Percentiles rank a stretch among this genome's conserved stretches.
Conservation (phyloP, 1,140 invertebrate species). For the Trichonephila clavipes region DNA sequence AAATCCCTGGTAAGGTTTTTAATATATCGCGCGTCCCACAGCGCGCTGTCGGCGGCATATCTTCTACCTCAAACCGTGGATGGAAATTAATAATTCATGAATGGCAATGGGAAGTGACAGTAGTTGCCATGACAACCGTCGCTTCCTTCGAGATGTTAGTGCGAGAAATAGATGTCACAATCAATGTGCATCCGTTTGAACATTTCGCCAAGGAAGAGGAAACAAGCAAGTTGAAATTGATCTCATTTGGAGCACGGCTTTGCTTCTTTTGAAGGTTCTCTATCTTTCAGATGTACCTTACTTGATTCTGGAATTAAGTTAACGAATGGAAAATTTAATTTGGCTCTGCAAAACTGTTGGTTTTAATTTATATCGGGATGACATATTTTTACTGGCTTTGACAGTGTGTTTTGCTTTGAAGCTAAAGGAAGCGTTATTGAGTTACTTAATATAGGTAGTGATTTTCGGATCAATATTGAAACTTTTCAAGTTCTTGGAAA, state of each 20-base stretch:
- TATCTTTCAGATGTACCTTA: too few relatives aligned
- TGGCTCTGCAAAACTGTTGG: too few relatives aligned
- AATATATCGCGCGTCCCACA: background rate
- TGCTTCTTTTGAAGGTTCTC: too few relatives aligned
- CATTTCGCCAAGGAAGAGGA: background rate
- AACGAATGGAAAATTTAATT: too few relatives aligned
- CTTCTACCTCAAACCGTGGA: background rate
- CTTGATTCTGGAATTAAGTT: too few relatives aligned
- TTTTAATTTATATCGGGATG: too few relatives aligned
- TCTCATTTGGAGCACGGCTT: background rate
- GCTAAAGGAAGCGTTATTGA: too few relatives aligned
- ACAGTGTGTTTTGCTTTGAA: too few relatives aligned
- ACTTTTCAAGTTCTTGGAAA: too few relatives aligned
- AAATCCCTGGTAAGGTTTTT: background rate
- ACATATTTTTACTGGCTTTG: too few relatives aligned
- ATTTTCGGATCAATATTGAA: too few relatives aligned
- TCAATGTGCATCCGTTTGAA: constrained; percentile 3
- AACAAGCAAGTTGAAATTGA: constrained; percentile 18
- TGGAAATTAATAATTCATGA: constrained; percentile 31
- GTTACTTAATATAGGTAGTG: too few relatives aligned
- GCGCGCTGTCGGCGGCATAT: background rate
- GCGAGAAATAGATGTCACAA: constrained; percentile 12
- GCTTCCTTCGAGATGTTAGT: background rate
- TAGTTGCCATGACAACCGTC: background rate
- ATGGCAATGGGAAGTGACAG: constrained; percentile 20